Base-by-base conservation (phyloP, 1,140 invertebrate species). In the Temnothorax longispinosus region DNA sequence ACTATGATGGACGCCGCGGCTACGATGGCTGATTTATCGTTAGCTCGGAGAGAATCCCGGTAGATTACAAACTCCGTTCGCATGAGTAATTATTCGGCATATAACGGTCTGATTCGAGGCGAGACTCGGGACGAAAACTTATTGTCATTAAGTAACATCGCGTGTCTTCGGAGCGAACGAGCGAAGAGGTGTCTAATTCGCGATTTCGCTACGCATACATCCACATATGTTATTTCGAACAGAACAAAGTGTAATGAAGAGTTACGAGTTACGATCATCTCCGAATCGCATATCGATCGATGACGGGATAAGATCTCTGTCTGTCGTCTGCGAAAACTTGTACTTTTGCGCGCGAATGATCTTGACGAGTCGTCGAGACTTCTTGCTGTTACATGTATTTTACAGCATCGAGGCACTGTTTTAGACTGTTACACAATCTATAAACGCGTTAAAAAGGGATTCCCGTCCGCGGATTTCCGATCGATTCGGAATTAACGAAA, bases 401-500 rank as follows among this genome's bases (percentile, higher is more conserved):
- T 1, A 15, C n/a, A 6, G 4, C 27, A 41, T 41, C 27, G 27
- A 27, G 27, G 18, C 21, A 21, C 27, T 1, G 44, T 27, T 6
- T 10, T 32, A 69, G 21, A 69, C 5, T 41, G 1, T n/a, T 41
- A 6, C 11, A 8, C 50, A 47, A 60, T 44, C 27, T 74, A 47
- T 27, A 13, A 41, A 27, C 69, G 21, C 58, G 60, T 21, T 54
- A 38, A 67, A 80, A 74, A 71, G 18, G 47, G 38, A 75, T 58
- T 32, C 5, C 1, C 32, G 35, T 13, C 7, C 41, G 65, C 15
- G 65, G 56, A 35, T 72, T 74, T 32, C 35, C 18, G 41, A 75
- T 84, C 35, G 47, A 74, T 75, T 1, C 13, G 54, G 69, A 75
- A 84, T 84, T 84, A 74, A 75, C 47, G 80, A 84, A 47, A 84